Base-by-base conservation (phyloP, 2,888 invertebrate genomes). In the Rutpela maculata region DNA sequence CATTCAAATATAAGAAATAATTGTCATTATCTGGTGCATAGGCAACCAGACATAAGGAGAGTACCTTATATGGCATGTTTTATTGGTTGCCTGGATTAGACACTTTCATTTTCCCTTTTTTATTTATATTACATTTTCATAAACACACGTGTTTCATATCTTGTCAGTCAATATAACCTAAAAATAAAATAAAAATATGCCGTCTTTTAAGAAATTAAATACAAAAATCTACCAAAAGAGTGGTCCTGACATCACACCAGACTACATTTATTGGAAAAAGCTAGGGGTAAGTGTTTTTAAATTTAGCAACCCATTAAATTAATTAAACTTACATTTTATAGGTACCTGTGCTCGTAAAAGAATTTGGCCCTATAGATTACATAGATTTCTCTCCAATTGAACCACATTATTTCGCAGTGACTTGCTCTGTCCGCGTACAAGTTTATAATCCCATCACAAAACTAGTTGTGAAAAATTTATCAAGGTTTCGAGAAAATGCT, bases 381-480 rank as follows among this genome's bases (percentile, higher is more conserved):
- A 93, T 99, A 60, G 96, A 98, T 88, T 97, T 99, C 87, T 96
- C 96, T 78, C 97, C 97, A 0, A 92, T 95, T 11, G 95, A 97
- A 86, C 98, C 98, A 0, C 93, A 96, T 90, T 94, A 96, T 88
- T 96, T 98, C 91, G 98, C 98, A 9, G 96, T 97, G 18, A 98
- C 99, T 73, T 97, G 96, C 88, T 98, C 98, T 0, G 96, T 96
- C 0, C 93, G 96, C 87, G 96, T 98, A 82, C 94, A 93, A 91
- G 91, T 97, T 17, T 98, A 97, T 88, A 96, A 96, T 89, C 95
- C 97, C 0, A 94, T 96, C 62, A 96, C 96, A 50, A 96, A 96
- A 90, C 90, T 95, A 75, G 95, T 96, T 0, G 93, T 93, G 0
- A 96, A 96, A 86, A 97, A 95, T 87, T 91, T 97, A 38, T 96